Percentiles rank a stretch among this genome's conserved stretches.
These are phyloP conservation scores for Lasioglossum albipes DNA, from an alignment of 1,140 invertebrate genomes.

Conservation along the genomic window DNA sequence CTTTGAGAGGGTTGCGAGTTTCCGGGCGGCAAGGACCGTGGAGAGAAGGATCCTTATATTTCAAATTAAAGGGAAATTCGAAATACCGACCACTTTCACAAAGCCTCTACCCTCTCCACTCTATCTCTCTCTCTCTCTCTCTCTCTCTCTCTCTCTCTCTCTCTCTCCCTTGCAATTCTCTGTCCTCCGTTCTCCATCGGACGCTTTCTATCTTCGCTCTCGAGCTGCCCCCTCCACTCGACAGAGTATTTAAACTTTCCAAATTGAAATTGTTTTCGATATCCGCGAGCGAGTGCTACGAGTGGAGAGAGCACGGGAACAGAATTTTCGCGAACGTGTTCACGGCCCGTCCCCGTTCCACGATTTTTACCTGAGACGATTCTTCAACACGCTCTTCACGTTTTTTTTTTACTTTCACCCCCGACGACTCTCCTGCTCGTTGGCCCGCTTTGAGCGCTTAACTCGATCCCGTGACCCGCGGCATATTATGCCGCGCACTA, in stretches of 20 bases:
- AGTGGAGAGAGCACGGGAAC: neutral
- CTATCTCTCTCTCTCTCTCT: constrained; percentile 27
- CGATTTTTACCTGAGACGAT: constrained; percentile 39
- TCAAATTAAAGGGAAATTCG: constrained; percentile 75
- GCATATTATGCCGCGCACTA: constrained; percentile 31
- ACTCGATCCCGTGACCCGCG: constrained; percentile 18
- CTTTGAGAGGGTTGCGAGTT: constrained; percentile 62
- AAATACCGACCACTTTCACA: constrained; percentile 70
- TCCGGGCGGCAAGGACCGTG: constrained; percentile 39
- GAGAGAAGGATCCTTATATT: constrained; percentile 68
- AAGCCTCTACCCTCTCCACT: constrained; percentile 44
- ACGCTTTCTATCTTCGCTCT: constrained; percentile 39
- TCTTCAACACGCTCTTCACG: constrained; percentile 12
- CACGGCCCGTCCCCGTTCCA: neutral
- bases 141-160: constrained; percentile 23
- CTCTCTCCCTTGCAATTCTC: constrained; percentile 39
- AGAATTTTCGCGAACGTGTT: neutral
- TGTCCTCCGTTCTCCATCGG: constrained; percentile 40
- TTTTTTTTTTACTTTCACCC: constrained; percentile 20
- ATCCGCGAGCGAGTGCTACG: constrained; percentile 54
- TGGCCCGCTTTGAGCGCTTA: constrained; percentile 20
- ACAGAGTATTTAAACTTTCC: constrained; percentile 72
- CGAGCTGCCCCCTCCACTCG: constrained; percentile 2
- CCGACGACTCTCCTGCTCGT: neutral
- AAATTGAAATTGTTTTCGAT: constrained; percentile 73